Percentiles rank a stretch among this genome's conserved stretches.
Conservation (phyloP, 2,888 invertebrate species). For the Dendrolimus houi region DNA sequence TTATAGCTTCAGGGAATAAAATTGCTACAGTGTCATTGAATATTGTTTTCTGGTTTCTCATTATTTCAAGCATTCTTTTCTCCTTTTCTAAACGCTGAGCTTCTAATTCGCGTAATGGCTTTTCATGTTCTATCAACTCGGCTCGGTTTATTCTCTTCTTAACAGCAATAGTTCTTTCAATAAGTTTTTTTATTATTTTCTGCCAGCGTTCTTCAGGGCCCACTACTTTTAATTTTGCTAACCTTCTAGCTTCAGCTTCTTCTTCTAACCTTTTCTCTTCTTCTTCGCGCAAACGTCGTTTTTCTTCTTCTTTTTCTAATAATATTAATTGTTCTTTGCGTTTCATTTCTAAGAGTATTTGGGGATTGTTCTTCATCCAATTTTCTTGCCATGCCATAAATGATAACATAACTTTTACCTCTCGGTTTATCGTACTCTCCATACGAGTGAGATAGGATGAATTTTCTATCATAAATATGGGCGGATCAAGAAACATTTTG, state of each 20-base stretch:
- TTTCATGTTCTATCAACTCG: slow-evolving; percentile 76
- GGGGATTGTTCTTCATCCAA: slow-evolving; percentile 67
- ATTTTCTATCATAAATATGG: slow-evolving; percentile 64
- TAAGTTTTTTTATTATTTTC: slow-evolving; percentile 78
- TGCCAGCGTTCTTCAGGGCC: slow-evolving; percentile 77
- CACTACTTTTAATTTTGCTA: slow-evolving; percentile 48
- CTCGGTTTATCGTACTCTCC: slow-evolving; percentile 64
- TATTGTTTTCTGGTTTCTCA: slow-evolving; percentile 76
- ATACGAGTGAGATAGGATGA: slow-evolving; percentile 53
- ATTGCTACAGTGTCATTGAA: slow-evolving; percentile 80
- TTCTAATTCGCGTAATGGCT: slow-evolving; percentile 77
- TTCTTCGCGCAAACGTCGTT: slow-evolving; percentile 45
- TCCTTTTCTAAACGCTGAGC: slow-evolving; percentile 75
- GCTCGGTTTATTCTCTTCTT: slow-evolving; percentile 79
- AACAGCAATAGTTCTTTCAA: slow-evolving; percentile 78
- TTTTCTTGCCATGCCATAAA: slow-evolving; percentile 78
- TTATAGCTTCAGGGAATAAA: slow-evolving; percentile 78
- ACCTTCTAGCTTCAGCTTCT: slow-evolving; percentile 64
- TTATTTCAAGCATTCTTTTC: slow-evolving; percentile 70
- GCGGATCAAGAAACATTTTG: slow-evolving; percentile 78
- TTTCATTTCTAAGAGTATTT: slow-evolving; percentile 51
- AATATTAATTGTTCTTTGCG: slow-evolving; percentile 55
- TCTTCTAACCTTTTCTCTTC: slow-evolving; percentile 66
- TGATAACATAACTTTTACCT: slow-evolving; percentile 66
- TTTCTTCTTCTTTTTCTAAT: slow-evolving; percentile 61